phyloP scores from a whole-genome alignment of 2,797 vertebrate species.

The Neopelma chrysocephalum region DNA sequence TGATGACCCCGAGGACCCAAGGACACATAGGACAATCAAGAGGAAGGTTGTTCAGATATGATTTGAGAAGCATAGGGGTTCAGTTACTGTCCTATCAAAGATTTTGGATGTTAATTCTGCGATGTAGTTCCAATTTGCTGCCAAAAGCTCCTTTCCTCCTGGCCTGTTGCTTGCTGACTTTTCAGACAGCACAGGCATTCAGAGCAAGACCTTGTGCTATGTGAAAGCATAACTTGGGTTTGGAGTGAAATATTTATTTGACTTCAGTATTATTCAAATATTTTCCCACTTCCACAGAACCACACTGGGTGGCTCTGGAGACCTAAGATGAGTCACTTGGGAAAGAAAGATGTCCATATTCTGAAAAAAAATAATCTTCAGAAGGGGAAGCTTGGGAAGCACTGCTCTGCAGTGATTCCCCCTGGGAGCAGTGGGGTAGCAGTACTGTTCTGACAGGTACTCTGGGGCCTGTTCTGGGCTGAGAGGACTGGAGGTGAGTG shows the following conservation, averaged over 20 bases:
- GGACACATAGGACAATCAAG: rapidly evolving
- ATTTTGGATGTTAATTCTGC: not conserved
- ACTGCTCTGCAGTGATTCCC: not conserved
- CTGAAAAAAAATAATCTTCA: not conserved
- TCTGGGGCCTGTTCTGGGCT: not conserved
- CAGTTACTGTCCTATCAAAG: rapidly evolving
- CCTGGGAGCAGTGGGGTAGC: not conserved
- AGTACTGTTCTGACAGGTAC: not conserved
- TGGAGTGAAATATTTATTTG: not conserved
- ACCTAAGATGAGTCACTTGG: not conserved
- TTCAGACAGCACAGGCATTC: rapidly evolving
- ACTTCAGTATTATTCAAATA: not conserved
- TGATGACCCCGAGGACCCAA: not conserved
- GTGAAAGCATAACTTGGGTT: not conserved
- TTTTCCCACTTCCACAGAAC: not conserved
- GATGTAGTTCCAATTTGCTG: not conserved
- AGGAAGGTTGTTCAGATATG: not conserved
- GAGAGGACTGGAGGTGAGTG: not conserved
- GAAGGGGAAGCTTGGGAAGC: not conserved
- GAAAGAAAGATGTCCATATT: not conserved
- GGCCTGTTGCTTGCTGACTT: not conserved
- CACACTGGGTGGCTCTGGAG: not conserved
- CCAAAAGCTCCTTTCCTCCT: not conserved
- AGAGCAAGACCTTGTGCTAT: rapidly evolving
- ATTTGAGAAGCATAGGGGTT: not conserved